A percentile compares a stretch with the other conserved stretches of the same genome.
Evolutionary conservation across 1,140 invertebrate species (phyloP).

Genomic region (Euwallacea similis): DNA sequence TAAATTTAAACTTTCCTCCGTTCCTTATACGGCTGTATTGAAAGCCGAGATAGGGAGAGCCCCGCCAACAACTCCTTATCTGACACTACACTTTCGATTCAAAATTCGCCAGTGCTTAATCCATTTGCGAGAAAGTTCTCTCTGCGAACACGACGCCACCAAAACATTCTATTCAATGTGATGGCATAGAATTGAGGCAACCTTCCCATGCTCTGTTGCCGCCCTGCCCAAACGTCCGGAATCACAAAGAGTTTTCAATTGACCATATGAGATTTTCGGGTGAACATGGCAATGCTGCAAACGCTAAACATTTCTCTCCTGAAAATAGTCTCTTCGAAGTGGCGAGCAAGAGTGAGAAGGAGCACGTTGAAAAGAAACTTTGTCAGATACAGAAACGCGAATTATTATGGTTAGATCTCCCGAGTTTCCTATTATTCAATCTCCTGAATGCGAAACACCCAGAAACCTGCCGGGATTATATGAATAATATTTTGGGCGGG

Average conservation of each 20-base stretch:
- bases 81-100: constrained; percentile 17
- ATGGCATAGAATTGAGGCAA: constrained; percentile 15
- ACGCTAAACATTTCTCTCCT: neutral
- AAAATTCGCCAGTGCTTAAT: constrained; percentile 23
- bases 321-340: constrained; percentile 19
- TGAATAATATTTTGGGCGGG: constrained; percentile 28
- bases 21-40: neutral
- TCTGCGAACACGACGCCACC: constrained; percentile 12
- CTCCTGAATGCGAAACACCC: constrained; percentile 20
- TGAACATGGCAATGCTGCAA: neutral
- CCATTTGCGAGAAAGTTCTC: constrained; percentile 29
- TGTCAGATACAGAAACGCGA: constrained; percentile 31
- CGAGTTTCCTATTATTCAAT: constrained; percentile 33
- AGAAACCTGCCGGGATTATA: constrained; percentile 24
- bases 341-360: constrained; percentile 2
- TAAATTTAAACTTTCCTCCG: neutral
- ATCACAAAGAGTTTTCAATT: neutral
- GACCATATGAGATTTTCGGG: too few species aligned
- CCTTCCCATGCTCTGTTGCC: constrained; percentile 9
- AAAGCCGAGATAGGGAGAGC: constrained; percentile 14
- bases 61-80: constrained; percentile 8
- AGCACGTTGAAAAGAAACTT: constrained; percentile 27
- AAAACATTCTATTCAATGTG: constrained; percentile 28
- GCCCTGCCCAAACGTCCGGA: neutral
- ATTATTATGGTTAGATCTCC: constrained; percentile 31